Base-by-base conservation (phyloP, 2,113 vertebrate genomes). In the Oncorhynchus nerka region DNA sequence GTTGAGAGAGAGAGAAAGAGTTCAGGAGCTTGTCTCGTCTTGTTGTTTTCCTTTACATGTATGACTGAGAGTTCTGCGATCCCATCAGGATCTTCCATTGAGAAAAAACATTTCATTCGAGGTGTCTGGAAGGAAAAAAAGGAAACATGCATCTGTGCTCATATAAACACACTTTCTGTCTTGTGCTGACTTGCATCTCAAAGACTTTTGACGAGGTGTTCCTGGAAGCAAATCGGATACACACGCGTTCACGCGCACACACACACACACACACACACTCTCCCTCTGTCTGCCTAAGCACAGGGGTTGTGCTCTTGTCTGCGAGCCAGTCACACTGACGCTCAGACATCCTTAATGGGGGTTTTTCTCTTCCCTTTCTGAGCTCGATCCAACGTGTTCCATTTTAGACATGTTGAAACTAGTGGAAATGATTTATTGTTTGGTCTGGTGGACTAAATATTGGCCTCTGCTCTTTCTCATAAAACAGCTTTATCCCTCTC, bases 181-280 rank as follows among this genome's bases (percentile, higher is more conserved):
- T 91, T 93, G 92, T 94, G 92, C 91, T 87, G 92, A 94, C 93
- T 93, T 93, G 93, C 90, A 90, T 91, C 86, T 89, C 83, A 90
- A 90, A 89, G 87, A 57, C 81, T 82, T 81, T 85, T 76, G 84
- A 88, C 79, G 84, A 87, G 85, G 86, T 86, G 87, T 92, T 92
- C 86, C 90, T 90, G 93, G 86, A 92, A 93, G 85, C 84, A 66
- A 87, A 89, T 85, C 86, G 81, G 81, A 83, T 80, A 70, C 79
- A 78, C 76, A 74, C 70, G 75, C 62, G 69, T 68, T 51, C 26
- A 66, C 68, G 66, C 59, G 74, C 51, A 64, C 61, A 74, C 39
- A 45, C 45, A n/a, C 61, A 74, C 39, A 45, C 45, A n/a, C 26
- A 61, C 16, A 75, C 49, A 69, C 68, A 72, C 34, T 67, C 22